Conservation (phyloP, 2,888 invertebrate genomes). For the Villa cingulata region DNA sequence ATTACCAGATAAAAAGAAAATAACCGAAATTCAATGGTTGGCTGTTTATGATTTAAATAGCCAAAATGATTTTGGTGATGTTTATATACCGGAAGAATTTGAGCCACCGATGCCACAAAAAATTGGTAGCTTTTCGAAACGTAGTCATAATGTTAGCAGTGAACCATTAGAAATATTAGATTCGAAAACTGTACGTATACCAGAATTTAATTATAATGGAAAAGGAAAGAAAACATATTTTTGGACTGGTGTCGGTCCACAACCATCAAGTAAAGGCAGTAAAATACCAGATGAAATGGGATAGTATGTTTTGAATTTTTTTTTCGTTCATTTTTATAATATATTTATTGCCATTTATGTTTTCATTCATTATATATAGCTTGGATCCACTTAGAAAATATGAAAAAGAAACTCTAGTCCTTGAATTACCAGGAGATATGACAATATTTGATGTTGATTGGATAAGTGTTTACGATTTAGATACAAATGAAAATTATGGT, state of each 20-base stretch:
- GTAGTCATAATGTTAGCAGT: slow-evolving; percentile 54
- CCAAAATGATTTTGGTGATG: slow-evolving; percentile 81
- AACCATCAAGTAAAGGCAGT: slow-evolving; percentile 66
- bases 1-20: slow-evolving; percentile 71
- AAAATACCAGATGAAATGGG: slow-evolving; percentile 83
- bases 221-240: slow-evolving; percentile 64
- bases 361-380: slow-evolving; percentile 43
- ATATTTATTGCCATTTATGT: too few species aligned
- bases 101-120: slow-evolving; percentile 65
- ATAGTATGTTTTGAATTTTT: slow-evolving; percentile 53
- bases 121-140: slow-evolving; percentile 41
- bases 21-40: slow-evolving; percentile 80
- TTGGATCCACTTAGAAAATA: slow-evolving; percentile 66
- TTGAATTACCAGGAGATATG: slow-evolving; percentile 67
- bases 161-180: slow-evolving; percentile 62
- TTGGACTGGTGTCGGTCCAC: slow-evolving; percentile 80
- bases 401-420: slow-evolving; percentile 53
- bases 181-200: slow-evolving; percentile 64
- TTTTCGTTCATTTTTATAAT: not conserved
- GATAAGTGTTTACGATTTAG: slow-evolving; percentile 66
- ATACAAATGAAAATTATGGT: slow-evolving; percentile 52
- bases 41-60: slow-evolving; percentile 75
- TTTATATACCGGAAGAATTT: slow-evolving; percentile 80
- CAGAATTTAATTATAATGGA: slow-evolving; percentile 66
- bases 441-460: slow-evolving; percentile 73